Evolutionary conservation across 2,113 vertebrate species (phyloP), one percentile per base, ranked within the genome.

Genomic region (Pongo abelii): DNA sequence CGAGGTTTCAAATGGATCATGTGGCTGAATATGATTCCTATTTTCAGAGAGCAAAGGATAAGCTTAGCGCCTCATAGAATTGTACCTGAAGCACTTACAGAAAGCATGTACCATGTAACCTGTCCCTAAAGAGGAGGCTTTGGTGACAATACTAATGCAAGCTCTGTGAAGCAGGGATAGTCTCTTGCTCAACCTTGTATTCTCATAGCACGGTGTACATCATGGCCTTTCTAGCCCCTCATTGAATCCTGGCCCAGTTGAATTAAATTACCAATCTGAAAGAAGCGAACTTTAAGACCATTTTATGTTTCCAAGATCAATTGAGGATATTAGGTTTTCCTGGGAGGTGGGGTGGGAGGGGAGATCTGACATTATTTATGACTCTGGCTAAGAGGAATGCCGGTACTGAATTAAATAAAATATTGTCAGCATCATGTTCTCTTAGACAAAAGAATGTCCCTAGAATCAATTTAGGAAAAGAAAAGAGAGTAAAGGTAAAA

Each of bases 301-400:
- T 78, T 77, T 70, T 72, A 64, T 40, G 8, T 57, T 59, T 78
- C 43, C 23, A 16, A 95, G 81, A 70, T 11, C 50, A 94, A 55
- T 83, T 92, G 23, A 79, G 57, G 46, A 72, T 92, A 67, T 32
- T 92, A 35, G 22, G 14, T 57, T 92, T 93, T 94, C 84, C 84
- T 70, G 75, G 38, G 43, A 8, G 46, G 8, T 64, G 61, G 61
- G 61, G 27, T 30, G 59, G 18, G n/a, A 3, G 61, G 67, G 86
- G 40, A 25, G 74, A 84, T 89, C 55, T 94, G 48, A 88, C 46
- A n/a, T 90, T 84, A 67, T 70, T 95, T 89, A 92, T 35, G 23
- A 72, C 35, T 59, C 8, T 78, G 35, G 25, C 32, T 50, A 92
- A 86, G 35, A 48, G n/a, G 5, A 92, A 83, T 57, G 8, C 72